Base-by-base conservation (phyloP, 2,888 invertebrate species). In the Lasioglossum villosulum region DNA sequence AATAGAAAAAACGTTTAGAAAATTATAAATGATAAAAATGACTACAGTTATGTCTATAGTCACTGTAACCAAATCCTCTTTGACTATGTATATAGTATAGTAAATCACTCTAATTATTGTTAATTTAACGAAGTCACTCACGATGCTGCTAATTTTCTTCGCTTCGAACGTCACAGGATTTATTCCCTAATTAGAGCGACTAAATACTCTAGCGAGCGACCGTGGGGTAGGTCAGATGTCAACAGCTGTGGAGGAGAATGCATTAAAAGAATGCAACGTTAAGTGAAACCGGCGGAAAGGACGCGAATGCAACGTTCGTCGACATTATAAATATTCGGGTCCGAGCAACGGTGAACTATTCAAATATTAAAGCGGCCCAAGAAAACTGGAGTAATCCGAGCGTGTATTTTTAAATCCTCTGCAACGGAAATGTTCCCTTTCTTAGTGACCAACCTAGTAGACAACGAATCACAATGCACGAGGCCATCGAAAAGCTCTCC, bases 241-340 rank as follows among this genome's bases (percentile, higher is more conserved):
- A 59, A 59, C 59, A 59, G 27, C 14, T 59, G 27, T 27, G 12
- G 59, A 1, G 27, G 27, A 14, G n/a, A 59, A 4, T 27, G 59
- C 59, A 59, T 59, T 59, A 27, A 59, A 59, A 30, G 14, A 30
- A 14, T 30, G 59, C 27, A 16, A 16, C 27, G 14, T 30, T 30
- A 6, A 63, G 30, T 30, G 14, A 5, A 63, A 63, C 14, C 4
- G 14, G 59, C 27, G 59, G 27, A 14, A 27, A 59, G 59, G 27
- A 59, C 27, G 16, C 14, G 59, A 63, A 30, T 30, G 12, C 30
- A 30, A 63, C 30, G 30, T 63, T 30, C 30, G 16, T 30, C 30
- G 63, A 19, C 19, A 63, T 63, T 63, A 63, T 63, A 63, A 63
- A 63, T 63, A 63, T 30, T 63, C 63, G 16, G 63, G 30, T 63